phyloP scores from a whole-genome alignment of 2,888 invertebrate species.

The Gisinianus flammeolus region DNA sequence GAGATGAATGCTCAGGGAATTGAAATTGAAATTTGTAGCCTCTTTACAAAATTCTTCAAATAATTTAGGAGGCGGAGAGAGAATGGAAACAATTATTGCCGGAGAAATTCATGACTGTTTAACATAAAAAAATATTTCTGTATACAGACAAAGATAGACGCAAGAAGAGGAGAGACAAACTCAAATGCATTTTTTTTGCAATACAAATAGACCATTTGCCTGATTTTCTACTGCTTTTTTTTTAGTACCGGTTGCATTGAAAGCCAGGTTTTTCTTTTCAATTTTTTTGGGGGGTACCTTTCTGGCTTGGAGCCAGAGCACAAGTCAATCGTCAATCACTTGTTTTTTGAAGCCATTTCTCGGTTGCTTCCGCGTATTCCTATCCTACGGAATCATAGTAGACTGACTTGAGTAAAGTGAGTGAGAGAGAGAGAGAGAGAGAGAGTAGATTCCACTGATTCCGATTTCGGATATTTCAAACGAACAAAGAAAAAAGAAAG shows the following conservation, averaged over 20 bases:
- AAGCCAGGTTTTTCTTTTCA: background rate
- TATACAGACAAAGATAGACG: background rate
- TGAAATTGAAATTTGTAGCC: too few relatives aligned
- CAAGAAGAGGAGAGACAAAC: background rate
- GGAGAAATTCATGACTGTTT: background rate
- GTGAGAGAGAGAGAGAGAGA: background rate
- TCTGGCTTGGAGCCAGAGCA: constrained; percentile 19
- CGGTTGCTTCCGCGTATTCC: too few relatives aligned
- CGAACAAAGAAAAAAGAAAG: background rate
- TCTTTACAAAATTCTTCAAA: too few relatives aligned
- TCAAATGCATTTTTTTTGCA: too few relatives aligned
- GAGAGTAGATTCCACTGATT: background rate
- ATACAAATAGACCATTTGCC: too few relatives aligned
- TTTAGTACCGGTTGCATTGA: background rate
- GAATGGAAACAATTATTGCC: background rate
- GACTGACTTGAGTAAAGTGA: background rate
- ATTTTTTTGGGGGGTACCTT: too few relatives aligned
- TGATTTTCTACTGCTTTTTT: background rate
- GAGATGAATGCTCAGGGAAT: too few relatives aligned
- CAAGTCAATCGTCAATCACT: constrained; percentile 33
- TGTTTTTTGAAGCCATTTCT: constrained; percentile 15
- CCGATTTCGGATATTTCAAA: too few relatives aligned
- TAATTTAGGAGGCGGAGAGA: background rate
- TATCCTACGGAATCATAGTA: background rate
- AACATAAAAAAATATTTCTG: too few relatives aligned